Evolutionary conservation across 2,113 vertebrate genomes (phyloP).

Genomic region (Uria lomvia): DNA sequence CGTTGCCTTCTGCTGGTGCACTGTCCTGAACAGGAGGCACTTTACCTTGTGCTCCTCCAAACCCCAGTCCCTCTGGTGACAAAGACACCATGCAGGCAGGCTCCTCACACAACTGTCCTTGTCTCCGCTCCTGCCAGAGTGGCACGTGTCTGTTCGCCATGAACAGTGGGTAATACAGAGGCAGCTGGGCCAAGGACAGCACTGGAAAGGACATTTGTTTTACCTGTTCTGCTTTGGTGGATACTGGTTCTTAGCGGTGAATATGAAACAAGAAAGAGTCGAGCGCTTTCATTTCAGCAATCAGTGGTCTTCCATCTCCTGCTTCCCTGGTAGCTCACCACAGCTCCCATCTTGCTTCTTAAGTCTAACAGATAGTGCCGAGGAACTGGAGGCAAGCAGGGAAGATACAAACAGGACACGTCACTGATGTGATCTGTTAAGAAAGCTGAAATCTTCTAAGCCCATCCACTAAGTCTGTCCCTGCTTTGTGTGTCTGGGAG

Average conservation of each 20-base stretch:
- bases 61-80: background rate
- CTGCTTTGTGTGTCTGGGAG: background rate
- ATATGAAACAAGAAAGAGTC: background rate
- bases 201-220: background rate
- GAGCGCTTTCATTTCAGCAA: background rate
- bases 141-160: background rate
- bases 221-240: background rate
- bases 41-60: background rate
- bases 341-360: background rate
- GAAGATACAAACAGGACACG: background rate
- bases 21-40: background rate
- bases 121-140: background rate
- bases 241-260: background rate
- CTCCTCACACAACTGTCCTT: background rate
- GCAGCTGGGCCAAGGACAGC: background rate
- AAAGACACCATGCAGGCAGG: background rate
- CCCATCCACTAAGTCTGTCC: background rate
- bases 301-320: background rate
- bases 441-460: background rate
- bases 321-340: background rate
- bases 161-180: background rate
- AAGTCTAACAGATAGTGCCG: background rate
- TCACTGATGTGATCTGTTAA: background rate
- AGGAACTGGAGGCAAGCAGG: background rate
- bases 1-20: background rate